Percentiles rank a stretch among this genome's conserved stretches.
Conservation (phyloP, 2,888 invertebrate genomes). For the Xylocampa areola region DNA sequence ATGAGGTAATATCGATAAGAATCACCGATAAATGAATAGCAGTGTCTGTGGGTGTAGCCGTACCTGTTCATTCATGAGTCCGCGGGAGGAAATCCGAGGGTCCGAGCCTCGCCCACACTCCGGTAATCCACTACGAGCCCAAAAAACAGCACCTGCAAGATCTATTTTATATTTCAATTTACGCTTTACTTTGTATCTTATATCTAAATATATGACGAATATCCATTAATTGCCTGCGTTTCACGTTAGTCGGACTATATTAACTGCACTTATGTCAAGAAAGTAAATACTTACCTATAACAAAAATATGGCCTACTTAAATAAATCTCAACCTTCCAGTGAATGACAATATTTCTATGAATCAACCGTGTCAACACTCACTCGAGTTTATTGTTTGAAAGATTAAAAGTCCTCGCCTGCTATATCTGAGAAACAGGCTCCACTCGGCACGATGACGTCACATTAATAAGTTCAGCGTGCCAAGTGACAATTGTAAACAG, state of each 20-base stretch:
- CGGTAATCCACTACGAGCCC: slow-evolving; percentile 32
- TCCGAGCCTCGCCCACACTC: slow-evolving; percentile 48
- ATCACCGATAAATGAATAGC: slow-evolving; percentile 65
- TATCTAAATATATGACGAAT: slow-evolving; percentile 13
- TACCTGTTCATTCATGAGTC: slow-evolving; percentile 78
- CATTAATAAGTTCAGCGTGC: slow-evolving; percentile 63
- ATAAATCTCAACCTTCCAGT: slow-evolving; percentile 17
- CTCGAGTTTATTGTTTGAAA: slow-evolving; percentile 56
- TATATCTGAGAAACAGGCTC: slow-evolving; percentile 48
- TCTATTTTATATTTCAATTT: slow-evolving; percentile 39
- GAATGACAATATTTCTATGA: slow-evolving; percentile 52
- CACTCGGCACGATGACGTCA: slow-evolving; percentile 60
- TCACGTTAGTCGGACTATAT: slow-evolving; percentile 18
- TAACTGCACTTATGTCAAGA: too few relatives aligned
- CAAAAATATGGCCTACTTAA: too few relatives aligned
- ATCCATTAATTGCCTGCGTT: slow-evolving; percentile 10
- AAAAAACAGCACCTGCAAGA: slow-evolving; percentile 42
- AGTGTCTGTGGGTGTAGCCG: slow-evolving; percentile 62
- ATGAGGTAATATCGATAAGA: slow-evolving; percentile 61
- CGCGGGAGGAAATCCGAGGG: slow-evolving; percentile 50
- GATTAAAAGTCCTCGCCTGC: slow-evolving; percentile 48
- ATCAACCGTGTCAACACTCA: slow-evolving; percentile 54
- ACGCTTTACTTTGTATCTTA: slow-evolving; percentile 28
- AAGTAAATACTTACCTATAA: too few relatives aligned
- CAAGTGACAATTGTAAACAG: slow-evolving; percentile 68